Base-by-base conservation (phyloP, 2,113 vertebrate genomes). In the Dunckerocampus dactyliophorus region DNA sequence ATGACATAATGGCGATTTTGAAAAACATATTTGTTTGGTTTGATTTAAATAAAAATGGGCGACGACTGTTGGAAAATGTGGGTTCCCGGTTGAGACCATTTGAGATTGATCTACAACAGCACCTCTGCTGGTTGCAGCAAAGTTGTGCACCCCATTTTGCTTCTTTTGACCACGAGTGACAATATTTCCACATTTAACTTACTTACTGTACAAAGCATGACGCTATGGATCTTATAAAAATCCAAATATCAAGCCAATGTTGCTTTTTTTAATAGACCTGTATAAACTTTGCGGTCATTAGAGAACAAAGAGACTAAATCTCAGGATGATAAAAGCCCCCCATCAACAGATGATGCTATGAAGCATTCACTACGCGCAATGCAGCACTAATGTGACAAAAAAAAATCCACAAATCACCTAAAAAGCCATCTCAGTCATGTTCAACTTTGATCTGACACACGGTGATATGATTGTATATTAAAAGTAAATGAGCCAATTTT, bases 211-310 rank as follows among this genome's bases (percentile, higher is more conserved):
- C 11, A 37, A 69, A 71, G 64, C 28, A 65, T 42, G 72, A 79
- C 49, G 59, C 62, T 83, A 63, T 79, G 73, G 72, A 68, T 79
- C 66, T 83, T 84, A 77, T 22, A 34, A 73, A n/a, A 87, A 83
- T 69, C 58, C 61, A 63, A 34, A 5, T 34, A 7, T 77, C 62
- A 76, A 57, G 28, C 65, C 71, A 15, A 6, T 61, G 49, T 20
- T 63, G 47, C 37, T 62, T 60, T 63, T 63, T 57, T 61, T 71
- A 21, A 19, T 58, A 20, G 15, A 34, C 4, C 6, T 34, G 31
- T 34, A 46, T 50, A 59, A 50, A 72, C 71, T 47, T 59, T 52
- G 34, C 14, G 56, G 58, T 62, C 42, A 72, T 71, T 59, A 70
- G 22, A 60, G 31, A 52, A 61, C 24, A 63, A 49, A 66, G 49